Evolutionary conservation across 1,140 invertebrate species (phyloP), one percentile per base, ranked within the genome.

Genomic region (Pseudomyrmex cubaensis): DNA sequence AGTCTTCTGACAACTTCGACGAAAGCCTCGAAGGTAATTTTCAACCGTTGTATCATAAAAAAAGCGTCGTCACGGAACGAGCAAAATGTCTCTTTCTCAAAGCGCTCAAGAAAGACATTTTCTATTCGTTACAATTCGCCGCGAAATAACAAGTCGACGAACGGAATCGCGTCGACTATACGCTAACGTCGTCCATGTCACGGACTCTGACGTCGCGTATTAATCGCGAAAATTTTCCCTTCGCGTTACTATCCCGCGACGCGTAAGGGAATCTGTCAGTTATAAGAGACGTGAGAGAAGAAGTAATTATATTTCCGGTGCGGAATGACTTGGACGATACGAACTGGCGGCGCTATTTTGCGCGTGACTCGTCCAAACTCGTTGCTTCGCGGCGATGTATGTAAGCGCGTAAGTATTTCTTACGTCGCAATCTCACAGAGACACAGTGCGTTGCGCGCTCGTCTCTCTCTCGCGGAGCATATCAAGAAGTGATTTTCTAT

Each of bases 401-500:
- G 20, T 20, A 20, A 20, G 20, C 20, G 20, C 20, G 20, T 20
- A 20, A 20, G 44, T 54, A 35, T 35, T 78, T 57, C 44, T 52
- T 77, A 77, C 74, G 56, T 80, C 54, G 76, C 76, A 80, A 80
- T 80, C 35, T 35, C 70, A 80, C 54, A 61, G 76, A 72, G 76
- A 80, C 76, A 80, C 64, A 35, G 35, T 35, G 35, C 35, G 35
- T 35, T 35, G 35, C 35, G 35, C 76, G 8, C 48, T 59, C 15
- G 46, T 50, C 69, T 35, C 20, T 70, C 54, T 48, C 76, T 52
- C 10, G 54, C 13, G 64, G 46, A 62, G 57, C 66, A 66, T 80
- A 80, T 80, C 76, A 80, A 80, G 76, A 61, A 72, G 54, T 80
- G 76, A 80, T 80, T 80, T 80, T 80, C 76, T 72, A 80, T 80